phyloP scores from a whole-genome alignment of 2,888 invertebrate species.

The Cantharis nigra region DNA sequence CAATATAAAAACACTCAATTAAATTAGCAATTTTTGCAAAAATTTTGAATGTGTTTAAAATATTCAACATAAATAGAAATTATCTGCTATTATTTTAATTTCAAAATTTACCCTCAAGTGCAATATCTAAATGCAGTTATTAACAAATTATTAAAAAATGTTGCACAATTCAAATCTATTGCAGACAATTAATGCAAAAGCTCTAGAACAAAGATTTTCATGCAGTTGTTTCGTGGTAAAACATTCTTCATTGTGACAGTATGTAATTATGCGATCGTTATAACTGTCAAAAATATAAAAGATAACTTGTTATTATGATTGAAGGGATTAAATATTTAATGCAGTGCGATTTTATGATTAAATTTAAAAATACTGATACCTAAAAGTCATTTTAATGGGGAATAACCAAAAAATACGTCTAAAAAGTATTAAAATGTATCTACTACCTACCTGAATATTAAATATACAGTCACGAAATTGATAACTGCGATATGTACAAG shows the following conservation, averaged over 20 bases:
- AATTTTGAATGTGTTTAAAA: background rate
- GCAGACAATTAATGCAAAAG: constrained; percentile 24
- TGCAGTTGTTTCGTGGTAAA: constrained; percentile 16
- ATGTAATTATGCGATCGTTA: constrained; percentile 32
- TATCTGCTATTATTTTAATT: background rate
- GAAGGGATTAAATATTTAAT: constrained; percentile 19
- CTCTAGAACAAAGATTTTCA: constrained; percentile 14
- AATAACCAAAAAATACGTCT: background rate
- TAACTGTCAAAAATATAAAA: constrained; percentile 35
- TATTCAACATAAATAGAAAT: background rate
- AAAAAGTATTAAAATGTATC: background rate
- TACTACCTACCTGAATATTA: background rate
- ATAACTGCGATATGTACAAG: background rate
- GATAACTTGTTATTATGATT: constrained; percentile 32
- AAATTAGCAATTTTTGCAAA: background rate
- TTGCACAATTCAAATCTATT: constrained; percentile 28
- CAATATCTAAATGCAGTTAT: constrained; percentile 10
- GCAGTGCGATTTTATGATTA: constrained; percentile 12
- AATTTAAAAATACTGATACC: constrained; percentile 16
- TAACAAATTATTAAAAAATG: constrained; percentile 19
- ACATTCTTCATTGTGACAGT: constrained; percentile 26
- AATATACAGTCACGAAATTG: background rate
- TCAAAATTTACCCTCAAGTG: constrained; percentile 19
- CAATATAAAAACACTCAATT: background rate
- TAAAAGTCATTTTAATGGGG: background rate